These are phyloP conservation scores for Coelopa frigida DNA, from an alignment of 1,140 invertebrate genomes.

Conservation along the genomic window DNA sequence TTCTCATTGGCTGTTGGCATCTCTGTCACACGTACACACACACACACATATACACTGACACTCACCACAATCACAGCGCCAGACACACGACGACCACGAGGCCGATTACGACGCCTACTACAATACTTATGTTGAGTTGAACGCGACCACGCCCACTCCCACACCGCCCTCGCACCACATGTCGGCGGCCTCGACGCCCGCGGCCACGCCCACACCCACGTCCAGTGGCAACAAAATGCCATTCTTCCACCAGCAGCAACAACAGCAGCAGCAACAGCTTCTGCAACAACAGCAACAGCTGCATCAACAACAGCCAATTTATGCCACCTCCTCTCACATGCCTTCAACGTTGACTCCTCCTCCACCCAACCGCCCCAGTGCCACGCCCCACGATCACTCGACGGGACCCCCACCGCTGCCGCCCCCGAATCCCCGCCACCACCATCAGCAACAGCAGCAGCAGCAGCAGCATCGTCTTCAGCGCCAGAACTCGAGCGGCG, in stretches of 20 bases:
- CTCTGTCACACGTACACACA: not conserved
- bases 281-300: slow-evolving; percentile 3
- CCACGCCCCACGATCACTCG: not conserved
- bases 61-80: slow-evolving; percentile 3
- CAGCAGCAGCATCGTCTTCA: slow-evolving; percentile 5
- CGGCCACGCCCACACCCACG: slow-evolving; percentile 4
- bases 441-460: slow-evolving; percentile 14
- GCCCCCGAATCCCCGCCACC: slow-evolving; percentile 13
- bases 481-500: slow-evolving; percentile 16
- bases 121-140: slow-evolving; percentile 34
- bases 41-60: not conserved
- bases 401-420: not conserved
- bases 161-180: not conserved
- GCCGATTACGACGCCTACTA: slow-evolving; percentile 31
- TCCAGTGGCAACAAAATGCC: slow-evolving; percentile 7
- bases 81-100: slow-evolving; percentile 21
- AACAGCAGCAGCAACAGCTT: slow-evolving; percentile 15
- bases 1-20: no score
- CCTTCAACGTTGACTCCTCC: slow-evolving; percentile 1
- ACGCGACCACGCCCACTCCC: slow-evolving; percentile 15
- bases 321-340: no score
- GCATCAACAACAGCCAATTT: slow-evolving; percentile 12
- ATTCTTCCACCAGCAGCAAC: slow-evolving; percentile 19
- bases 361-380: no score
- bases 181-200: not conserved